These are phyloP conservation scores for Actinostola sp. DNA, from an alignment of 92 coral and sea anemone genomes.

Conservation along the genomic window DNA sequence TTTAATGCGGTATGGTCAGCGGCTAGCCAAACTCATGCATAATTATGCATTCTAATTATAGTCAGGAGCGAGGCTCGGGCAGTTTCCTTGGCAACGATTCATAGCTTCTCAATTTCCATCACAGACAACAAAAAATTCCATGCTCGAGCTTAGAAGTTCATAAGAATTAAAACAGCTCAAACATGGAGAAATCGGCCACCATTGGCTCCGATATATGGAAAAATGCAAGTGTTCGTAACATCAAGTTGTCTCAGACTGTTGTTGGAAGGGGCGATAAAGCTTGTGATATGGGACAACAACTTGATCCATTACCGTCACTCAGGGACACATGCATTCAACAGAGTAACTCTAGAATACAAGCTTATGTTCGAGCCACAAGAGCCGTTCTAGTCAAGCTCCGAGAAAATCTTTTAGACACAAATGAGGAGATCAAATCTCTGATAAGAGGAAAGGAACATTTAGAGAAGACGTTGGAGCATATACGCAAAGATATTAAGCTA, in stretches of 20 bases:
- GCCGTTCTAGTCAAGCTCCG: conserved; percentile 92
- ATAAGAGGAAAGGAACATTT: conserved; percentile 89
- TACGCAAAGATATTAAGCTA: conserved; percentile 89
- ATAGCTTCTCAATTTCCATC: conserved; percentile 32
- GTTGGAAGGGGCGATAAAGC: conserved; percentile 89
- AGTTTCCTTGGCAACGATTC: conserved; percentile 62
- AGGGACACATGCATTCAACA: conserved; percentile 95
- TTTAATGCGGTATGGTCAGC: conserved; percentile 29
- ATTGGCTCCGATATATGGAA: conserved; percentile 98
- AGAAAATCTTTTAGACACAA: conserved; percentile 92
- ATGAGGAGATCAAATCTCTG: conserved; percentile 95
- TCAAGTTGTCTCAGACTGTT: conserved; percentile 85
- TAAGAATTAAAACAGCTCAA: background rate
- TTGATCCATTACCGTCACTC: conserved; percentile 93
- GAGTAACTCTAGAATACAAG: conserved; percentile 94
- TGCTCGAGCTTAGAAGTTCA: conserved; percentile 22
- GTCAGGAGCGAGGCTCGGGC: conserved; percentile 17
- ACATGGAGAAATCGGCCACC: conserved; percentile 71
- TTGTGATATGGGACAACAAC: conserved; percentile 91
- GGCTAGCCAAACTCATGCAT: conserved; percentile 1
- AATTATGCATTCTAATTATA: conserved; percentile 19
- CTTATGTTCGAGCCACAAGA: conserved; percentile 95
- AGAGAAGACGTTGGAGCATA: conserved; percentile 88
- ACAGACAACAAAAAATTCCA: conserved; percentile 64
- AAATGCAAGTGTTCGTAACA: conserved; percentile 91